Base-by-base conservation (phyloP, 2,113 vertebrate species). In the Capreolus pygargus region DNA sequence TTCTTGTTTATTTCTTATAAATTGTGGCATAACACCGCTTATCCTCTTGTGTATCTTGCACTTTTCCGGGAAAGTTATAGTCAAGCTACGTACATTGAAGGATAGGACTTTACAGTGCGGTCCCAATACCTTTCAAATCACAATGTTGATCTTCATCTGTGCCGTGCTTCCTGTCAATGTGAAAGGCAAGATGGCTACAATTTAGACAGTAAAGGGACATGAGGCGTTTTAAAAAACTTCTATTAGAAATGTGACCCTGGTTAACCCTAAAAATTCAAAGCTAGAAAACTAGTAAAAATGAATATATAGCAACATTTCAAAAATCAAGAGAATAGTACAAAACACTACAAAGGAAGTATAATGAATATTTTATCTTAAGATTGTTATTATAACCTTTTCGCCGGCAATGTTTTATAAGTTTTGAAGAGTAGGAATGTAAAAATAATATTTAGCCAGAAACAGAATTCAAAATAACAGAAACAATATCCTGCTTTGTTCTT, bases 181-280 rank as follows among this genome's bases (percentile, higher is more conserved):
- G 76, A 94, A 78, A 30, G 21, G 21, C 27, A 64, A 57, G 11
- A 47, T 91, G 70, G 30, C n/a, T 52, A 36, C 27, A 84, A 96
- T 89, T 89, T 78, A 70, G 76, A 81, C 58, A 94, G 27, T 39
- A 43, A 15, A 33, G 23, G 23, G 54, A 91, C 19, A 23, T 23
- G 36, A 39, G 23, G 54, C 7, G 6, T 43, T 43, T 76, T 27
- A 27, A 76, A 76, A 94, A 79, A 36, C 17, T 55, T 83, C 70
- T n/a, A 60, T 70, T 74, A 85, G 81, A 90, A 87, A 89, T 86
- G 57, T 83, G 89, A 89, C 91, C 58, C 89, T 43, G 64, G 91
- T 95, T 97, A 93, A 92, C 16, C 47, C 84, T 5, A 39, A 58
- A 86, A 85, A 88, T 52, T 88, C 54, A 95, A 97, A 97, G 30